phyloP scores from a whole-genome alignment of 2,888 invertebrate species.

The Rhodophaea formosa region DNA sequence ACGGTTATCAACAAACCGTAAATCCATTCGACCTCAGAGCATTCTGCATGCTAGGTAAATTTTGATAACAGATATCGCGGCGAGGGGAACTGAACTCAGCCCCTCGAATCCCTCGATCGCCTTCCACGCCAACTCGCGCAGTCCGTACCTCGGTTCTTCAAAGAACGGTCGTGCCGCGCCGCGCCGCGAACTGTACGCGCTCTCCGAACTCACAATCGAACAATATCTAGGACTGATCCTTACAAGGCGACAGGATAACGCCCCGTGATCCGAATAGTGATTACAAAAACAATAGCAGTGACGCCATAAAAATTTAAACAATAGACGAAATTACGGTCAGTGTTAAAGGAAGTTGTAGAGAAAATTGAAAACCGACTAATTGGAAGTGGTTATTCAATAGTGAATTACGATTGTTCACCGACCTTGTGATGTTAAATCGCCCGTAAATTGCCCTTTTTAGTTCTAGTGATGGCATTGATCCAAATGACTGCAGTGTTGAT shows the following conservation, averaged over 20 bases:
- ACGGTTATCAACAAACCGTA: slow-evolving; percentile 41
- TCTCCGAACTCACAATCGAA: slow-evolving; percentile 11
- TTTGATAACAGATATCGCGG: slow-evolving; percentile 48
- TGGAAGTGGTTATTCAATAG: slow-evolving; percentile 45
- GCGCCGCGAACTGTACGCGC: background rate
- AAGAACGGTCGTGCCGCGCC: slow-evolving; percentile 30
- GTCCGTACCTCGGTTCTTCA: slow-evolving; percentile 34
- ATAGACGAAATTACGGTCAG: slow-evolving; percentile 28
- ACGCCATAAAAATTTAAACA: slow-evolving; percentile 26
- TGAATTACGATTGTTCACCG: slow-evolving; percentile 24
- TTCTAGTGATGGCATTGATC: slow-evolving; percentile 31
- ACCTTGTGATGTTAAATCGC: slow-evolving; percentile 32
- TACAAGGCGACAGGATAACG: slow-evolving; percentile 29
- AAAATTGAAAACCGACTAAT: slow-evolving; percentile 14
- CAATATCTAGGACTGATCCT: slow-evolving; percentile 20
- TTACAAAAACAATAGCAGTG: slow-evolving; percentile 32
- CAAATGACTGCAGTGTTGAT: slow-evolving; percentile 18
- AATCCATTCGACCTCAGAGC: slow-evolving; percentile 39
- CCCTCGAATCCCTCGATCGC: slow-evolving; percentile 31
- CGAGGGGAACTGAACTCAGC: slow-evolving; percentile 28
- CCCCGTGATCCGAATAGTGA: slow-evolving; percentile 31
- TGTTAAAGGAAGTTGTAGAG: slow-evolving; percentile 24
- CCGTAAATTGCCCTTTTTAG: slow-evolving; percentile 31
- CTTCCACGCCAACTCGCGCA: slow-evolving; percentile 25
- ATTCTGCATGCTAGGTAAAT: slow-evolving; percentile 44